These are phyloP conservation scores for Siderastrea radians DNA, from an alignment of 92 coral and sea anemone species.

Conservation along the genomic window DNA sequence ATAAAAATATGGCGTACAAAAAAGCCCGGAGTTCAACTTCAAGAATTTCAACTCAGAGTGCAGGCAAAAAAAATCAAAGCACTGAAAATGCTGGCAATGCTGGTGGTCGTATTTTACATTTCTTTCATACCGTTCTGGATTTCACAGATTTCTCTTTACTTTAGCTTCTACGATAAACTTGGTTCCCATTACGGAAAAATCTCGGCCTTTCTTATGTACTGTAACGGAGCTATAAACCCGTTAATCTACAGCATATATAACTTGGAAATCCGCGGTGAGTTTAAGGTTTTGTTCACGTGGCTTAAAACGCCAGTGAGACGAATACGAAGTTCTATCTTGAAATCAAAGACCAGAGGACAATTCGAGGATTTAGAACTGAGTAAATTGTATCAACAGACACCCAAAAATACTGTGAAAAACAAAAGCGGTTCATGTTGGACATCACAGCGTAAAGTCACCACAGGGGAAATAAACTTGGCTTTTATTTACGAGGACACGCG, in stretches of 20 bases:
- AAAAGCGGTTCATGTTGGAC: no score
- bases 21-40: slow-evolving; percentile 8
- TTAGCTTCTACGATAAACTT: slow-evolving; percentile 11
- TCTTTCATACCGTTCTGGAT: slow-evolving; percentile 37
- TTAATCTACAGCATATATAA: slow-evolving; percentile 13
- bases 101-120: slow-evolving; percentile 40
- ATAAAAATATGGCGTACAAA: slow-evolving; percentile 15
- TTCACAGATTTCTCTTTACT: slow-evolving; percentile 19
- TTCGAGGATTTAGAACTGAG: background rate
- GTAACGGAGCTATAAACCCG: slow-evolving; percentile 43
- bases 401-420: background rate
- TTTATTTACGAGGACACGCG: slow-evolving; percentile 23
- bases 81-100: slow-evolving; percentile 15
- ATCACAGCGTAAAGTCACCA: background rate
- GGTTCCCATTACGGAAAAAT: slow-evolving; percentile 9
- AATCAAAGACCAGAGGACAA: background rate
- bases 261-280: slow-evolving; percentile 17
- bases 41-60: background rate
- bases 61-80: background rate
- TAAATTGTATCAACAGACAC: background rate
- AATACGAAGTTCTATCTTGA: background rate
- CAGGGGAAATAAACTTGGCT: background rate
- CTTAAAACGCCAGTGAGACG: background rate
- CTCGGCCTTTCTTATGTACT: slow-evolving; percentile 25
- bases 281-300: background rate